phyloP scores from a whole-genome alignment of 2,888 invertebrate genomes.

The Parasteatoda lunata region DNA sequence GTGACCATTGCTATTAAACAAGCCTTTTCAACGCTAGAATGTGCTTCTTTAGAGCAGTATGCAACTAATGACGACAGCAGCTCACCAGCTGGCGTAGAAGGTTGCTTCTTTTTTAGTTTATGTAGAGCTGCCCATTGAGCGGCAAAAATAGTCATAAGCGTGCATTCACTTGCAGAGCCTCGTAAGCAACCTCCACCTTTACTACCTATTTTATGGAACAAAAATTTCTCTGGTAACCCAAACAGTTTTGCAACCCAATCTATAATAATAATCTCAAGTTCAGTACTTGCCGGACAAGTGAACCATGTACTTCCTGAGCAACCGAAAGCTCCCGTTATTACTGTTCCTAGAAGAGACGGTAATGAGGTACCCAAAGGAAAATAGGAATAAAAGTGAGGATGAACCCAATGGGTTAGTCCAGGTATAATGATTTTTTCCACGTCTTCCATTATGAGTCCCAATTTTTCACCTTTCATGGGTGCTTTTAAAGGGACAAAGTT shows the following conservation, averaged over 20 bases:
- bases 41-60: conserved; percentile 79
- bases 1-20: conserved; percentile 95
- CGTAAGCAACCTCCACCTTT: conserved; percentile 97
- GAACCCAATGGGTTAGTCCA: conserved; percentile 82
- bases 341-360: conserved; percentile 97
- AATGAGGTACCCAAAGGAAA: conserved; percentile 98
- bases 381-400: conserved; percentile 98
- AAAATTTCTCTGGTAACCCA: conserved; percentile 92
- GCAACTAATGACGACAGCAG: conserved; percentile 94
- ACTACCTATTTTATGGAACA: conserved; percentile 83
- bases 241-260: conserved; percentile 99
- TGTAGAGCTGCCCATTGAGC: conserved; percentile 81
- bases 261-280: conserved; percentile 96
- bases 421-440: conserved; percentile 94
- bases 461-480: conserved; percentile 86
- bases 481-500: conserved; percentile 85
- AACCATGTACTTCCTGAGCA: conserved; percentile 90
- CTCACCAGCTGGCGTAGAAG: conserved; percentile 90
- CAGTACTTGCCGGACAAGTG: conserved; percentile 97
- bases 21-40: conserved; percentile 93
- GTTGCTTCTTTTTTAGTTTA: conserved; percentile 85
- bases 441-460: conserved; percentile 91
- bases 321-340: conserved; percentile 96
- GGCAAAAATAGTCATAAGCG: conserved; percentile 79
- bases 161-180: conserved; percentile 97